Percentiles rank a stretch among this genome's conserved stretches.
phyloP scores from a whole-genome alignment of 2,113 vertebrate species.

The Lathamus discolor region DNA sequence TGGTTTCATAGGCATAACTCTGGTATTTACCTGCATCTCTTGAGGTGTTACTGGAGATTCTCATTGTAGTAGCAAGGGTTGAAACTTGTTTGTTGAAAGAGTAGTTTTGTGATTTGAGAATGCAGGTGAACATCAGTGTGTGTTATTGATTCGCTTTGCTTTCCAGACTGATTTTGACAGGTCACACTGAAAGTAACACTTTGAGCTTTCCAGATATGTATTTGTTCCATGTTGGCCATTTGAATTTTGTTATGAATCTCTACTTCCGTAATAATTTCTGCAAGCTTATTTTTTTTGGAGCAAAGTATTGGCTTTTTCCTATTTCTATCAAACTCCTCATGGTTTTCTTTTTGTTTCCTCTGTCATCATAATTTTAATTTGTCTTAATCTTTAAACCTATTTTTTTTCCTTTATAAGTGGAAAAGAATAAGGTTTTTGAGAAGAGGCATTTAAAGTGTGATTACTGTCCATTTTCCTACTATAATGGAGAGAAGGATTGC shows the following conservation, averaged over 20 bases:
- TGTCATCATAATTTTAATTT: conserved; percentile 7
- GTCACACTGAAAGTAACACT: neutral
- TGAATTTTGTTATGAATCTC: conserved; percentile 70
- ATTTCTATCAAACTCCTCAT: conserved; percentile 56
- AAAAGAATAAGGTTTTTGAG: neutral
- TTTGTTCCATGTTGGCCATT: neutral
- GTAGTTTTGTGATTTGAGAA: neutral
- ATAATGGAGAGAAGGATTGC: neutral
- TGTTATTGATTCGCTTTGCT: neutral
- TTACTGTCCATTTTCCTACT: neutral
- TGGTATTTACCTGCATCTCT: neutral
- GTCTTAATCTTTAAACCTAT: neutral
- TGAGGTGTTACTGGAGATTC: neutral
- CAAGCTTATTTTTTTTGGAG: conserved; percentile 59
- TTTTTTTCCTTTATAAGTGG: neutral
- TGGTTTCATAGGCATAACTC: neutral
- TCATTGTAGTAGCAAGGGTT: neutral
- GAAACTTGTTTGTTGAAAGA: neutral
- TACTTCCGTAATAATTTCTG: conserved; percentile 62
- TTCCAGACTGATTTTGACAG: neutral
- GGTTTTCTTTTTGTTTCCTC: conserved; percentile 57
- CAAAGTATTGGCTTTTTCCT: conserved; percentile 47
- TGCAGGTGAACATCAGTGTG: neutral
- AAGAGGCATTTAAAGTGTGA: neutral
- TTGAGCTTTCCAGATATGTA: neutral